These are phyloP conservation scores for Silurus meridionalis DNA, from an alignment of 2,113 vertebrate genomes.

Conservation along the genomic window DNA sequence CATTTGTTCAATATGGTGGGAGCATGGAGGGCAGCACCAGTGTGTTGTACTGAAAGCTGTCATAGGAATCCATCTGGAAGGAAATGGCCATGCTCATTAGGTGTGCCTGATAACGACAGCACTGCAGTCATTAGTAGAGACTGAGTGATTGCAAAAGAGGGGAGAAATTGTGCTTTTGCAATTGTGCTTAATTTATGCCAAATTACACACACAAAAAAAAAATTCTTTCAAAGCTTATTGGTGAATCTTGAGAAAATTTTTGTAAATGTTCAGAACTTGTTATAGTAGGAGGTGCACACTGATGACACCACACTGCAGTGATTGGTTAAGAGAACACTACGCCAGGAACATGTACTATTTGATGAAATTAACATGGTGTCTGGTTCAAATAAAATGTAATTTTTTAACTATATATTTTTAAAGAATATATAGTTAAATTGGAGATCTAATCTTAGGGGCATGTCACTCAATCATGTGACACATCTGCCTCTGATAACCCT, in stretches of 20 bases:
- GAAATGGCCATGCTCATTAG: not conserved
- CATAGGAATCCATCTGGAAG: slow-evolving; percentile 17
- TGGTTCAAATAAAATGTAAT: not conserved
- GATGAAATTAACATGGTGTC: not conserved
- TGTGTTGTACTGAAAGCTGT: slow-evolving; percentile 24
- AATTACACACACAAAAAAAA: not conserved
- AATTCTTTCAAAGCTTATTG: not conserved
- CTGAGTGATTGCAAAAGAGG: not conserved
- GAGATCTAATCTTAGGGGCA: not conserved
- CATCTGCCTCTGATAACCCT: not conserved
- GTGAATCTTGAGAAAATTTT: not conserved
- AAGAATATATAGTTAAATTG: not conserved
- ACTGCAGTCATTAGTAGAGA: not conserved
- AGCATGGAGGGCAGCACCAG: not conserved
- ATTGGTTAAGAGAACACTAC: not conserved
- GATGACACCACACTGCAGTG: not conserved
- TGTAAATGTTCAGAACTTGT: not conserved
- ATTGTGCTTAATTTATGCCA: not conserved
- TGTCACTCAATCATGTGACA: not conserved
- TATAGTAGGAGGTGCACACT: not conserved
- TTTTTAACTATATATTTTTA: too few relatives aligned
- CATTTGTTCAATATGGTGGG: not conserved
- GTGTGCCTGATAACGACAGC: not conserved
- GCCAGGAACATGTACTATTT: not conserved
- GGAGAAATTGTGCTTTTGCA: not conserved